Percentiles rank a stretch among this genome's conserved stretches.
Conservation (phyloP, 2,888 invertebrate species). For the Gryllus longicercus region DNA sequence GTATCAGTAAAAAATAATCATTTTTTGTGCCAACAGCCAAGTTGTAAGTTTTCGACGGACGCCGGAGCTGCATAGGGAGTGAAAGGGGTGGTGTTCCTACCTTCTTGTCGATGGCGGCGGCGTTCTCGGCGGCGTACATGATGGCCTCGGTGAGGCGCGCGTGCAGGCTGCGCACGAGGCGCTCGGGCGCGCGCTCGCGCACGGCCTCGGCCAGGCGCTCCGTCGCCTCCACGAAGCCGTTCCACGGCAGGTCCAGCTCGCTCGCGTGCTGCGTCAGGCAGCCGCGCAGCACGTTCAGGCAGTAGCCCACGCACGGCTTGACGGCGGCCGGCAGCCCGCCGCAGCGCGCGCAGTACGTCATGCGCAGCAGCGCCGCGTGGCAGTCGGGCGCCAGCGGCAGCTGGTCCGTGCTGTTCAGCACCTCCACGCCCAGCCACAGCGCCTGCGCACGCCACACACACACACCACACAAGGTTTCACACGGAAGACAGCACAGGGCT, state of each 20-base stretch:
- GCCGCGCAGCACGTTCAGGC: conserved; percentile 81
- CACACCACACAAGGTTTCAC: too few species aligned
- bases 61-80: too few species aligned
- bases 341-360: conserved; percentile 52
- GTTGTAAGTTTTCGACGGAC: too few species aligned
- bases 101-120: conserved; percentile 75
- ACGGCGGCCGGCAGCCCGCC: conserved; percentile 62
- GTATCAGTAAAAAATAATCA: too few species aligned
- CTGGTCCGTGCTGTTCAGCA: conserved; percentile 65
- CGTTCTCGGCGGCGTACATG: conserved; percentile 85
- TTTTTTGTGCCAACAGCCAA: too few species aligned
- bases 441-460: conserved; percentile 60
- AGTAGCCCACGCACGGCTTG: conserved; percentile 82
- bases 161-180: conserved; percentile 74
- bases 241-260: conserved; percentile 84
- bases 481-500: too few species aligned
- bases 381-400: conserved; percentile 53
- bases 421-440: conserved; percentile 64
- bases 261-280: conserved; percentile 81
- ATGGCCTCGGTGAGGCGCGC: conserved; percentile 84
- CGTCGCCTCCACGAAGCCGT: conserved; percentile 78
- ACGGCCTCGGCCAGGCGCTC: conserved; percentile 70
- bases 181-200: conserved; percentile 59
- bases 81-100: conserved; percentile 51
- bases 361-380: conserved; percentile 62